Percentiles rank a stretch among this genome's conserved stretches.
Conservation (phyloP, 2,113 vertebrate genomes). For the Pterophyllum scalare region DNA sequence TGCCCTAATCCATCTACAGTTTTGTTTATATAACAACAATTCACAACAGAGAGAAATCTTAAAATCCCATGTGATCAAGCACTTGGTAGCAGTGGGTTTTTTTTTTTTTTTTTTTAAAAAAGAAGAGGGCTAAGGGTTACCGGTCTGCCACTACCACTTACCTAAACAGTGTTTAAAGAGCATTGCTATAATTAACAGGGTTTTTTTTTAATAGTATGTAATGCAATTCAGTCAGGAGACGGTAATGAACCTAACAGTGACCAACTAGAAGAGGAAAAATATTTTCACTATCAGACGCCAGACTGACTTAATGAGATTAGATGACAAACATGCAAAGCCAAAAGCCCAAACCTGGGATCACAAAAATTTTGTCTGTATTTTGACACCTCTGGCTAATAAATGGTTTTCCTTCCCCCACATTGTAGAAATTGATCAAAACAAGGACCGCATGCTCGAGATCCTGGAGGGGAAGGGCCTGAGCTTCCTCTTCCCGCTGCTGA, state of each 20-base stretch:
- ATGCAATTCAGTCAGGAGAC: too few species aligned
- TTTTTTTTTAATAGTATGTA: too few species aligned
- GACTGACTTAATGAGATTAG: too few species aligned
- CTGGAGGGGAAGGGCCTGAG: conserved; percentile 97
- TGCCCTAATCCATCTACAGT: not conserved
- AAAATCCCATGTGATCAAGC: not conserved
- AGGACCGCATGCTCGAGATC: conserved; percentile 99
- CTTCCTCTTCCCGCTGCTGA: conserved; percentile 97
- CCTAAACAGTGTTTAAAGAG: too few species aligned
- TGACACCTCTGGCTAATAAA: not conserved
- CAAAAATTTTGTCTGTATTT: not conserved
- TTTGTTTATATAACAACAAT: not conserved
- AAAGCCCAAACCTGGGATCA: not conserved
- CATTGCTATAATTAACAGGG: too few species aligned
- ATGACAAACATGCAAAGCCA: too few species aligned
- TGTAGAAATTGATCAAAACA: conserved; percentile 98
- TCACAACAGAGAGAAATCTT: not conserved
- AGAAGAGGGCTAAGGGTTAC: not conserved
- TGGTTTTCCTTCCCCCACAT: not conserved
- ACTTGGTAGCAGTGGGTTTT: not conserved
- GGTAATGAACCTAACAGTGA: too few species aligned
- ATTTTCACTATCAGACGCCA: too few species aligned
- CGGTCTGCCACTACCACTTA: not conserved
- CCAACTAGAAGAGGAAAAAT: too few species aligned
- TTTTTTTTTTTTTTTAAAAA: too few species aligned